Conservation (phyloP, 1,140 invertebrate species). For the Apis laboriosa region DNA sequence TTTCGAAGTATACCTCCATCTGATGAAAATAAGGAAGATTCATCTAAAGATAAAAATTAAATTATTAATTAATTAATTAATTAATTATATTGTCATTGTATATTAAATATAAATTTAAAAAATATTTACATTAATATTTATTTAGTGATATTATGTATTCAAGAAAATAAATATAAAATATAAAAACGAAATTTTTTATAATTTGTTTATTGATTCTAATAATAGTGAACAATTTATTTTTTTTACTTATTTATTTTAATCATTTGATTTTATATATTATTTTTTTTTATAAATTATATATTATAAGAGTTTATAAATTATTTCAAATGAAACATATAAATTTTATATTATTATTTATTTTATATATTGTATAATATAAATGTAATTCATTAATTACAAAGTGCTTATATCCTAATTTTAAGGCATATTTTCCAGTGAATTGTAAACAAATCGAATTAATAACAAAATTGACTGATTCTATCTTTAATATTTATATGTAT, state of each 20-base stretch:
- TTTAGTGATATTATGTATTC: background rate
- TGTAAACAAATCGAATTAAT: slow-evolving; percentile 47
- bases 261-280: too few species aligned
- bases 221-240: background rate
- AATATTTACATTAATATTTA: background rate
- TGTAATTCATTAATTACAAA: slow-evolving; percentile 61
- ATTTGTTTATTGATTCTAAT: slow-evolving; percentile 10
- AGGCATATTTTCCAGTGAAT: slow-evolving; percentile 65
- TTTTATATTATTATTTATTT: slow-evolving; percentile 51
- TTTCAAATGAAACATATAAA: background rate
- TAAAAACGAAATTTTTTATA: background rate
- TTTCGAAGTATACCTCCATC: slow-evolving; percentile 84
- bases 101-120: slow-evolving; percentile 1
- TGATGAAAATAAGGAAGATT: slow-evolving; percentile 78
- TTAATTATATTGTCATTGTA: background rate
- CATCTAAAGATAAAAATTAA: slow-evolving; percentile 39
- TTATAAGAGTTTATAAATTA: background rate
- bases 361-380: slow-evolving; percentile 62
- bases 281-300: background rate
- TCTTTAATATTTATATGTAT: slow-evolving; percentile 15
- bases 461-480: slow-evolving; percentile 39
- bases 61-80: background rate
- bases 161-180: slow-evolving; percentile 18
- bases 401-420: slow-evolving; percentile 60
- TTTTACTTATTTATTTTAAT: background rate